Conservation (phyloP, 2,888 invertebrate genomes). For the Rapana venosa region DNA sequence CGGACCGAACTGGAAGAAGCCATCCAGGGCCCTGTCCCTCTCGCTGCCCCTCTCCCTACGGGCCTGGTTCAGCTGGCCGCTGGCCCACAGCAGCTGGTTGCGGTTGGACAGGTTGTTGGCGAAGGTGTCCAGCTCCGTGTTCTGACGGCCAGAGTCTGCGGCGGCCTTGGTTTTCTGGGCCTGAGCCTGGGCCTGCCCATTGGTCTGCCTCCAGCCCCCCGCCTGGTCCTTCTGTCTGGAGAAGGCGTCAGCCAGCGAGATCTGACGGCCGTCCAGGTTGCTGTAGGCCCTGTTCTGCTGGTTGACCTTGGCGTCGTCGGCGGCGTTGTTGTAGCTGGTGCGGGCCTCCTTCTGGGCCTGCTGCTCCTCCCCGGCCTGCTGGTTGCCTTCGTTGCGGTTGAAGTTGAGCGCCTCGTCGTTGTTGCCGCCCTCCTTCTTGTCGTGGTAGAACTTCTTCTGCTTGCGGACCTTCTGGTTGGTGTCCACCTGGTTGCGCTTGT, state of each 20-base stretch:
- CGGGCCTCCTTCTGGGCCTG: slow-evolving; percentile 48
- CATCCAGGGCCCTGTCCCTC: slow-evolving; percentile 27
- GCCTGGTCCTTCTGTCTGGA: slow-evolving; percentile 33
- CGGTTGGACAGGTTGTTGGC: slow-evolving; percentile 15
- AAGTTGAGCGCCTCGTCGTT: slow-evolving; percentile 50
- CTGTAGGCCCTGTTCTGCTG: slow-evolving; percentile 29
- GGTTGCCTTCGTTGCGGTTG: slow-evolving; percentile 50
- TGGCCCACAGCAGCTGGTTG: slow-evolving; percentile 42
- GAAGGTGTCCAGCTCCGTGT: slow-evolving; percentile 40
- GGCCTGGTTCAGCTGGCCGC: slow-evolving; percentile 27
- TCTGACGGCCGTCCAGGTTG: slow-evolving; percentile 40
- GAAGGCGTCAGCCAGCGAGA: slow-evolving; percentile 45
- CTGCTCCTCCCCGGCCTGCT: slow-evolving; percentile 48
- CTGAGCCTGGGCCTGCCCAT: neutral
- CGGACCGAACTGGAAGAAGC: slow-evolving; percentile 22
- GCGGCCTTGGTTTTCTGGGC: slow-evolving; percentile 2
- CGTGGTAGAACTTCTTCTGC: slow-evolving; percentile 52
- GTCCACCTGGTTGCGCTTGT: slow-evolving; percentile 47
- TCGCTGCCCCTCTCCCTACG: slow-evolving; percentile 21
- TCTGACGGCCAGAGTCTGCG: neutral
- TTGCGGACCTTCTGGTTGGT: slow-evolving; percentile 48
- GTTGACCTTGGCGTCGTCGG: slow-evolving; percentile 43
- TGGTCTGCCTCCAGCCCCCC: slow-evolving; percentile 17
- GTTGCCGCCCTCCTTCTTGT: slow-evolving; percentile 49
- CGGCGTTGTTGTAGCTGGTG: slow-evolving; percentile 45